Conservation (phyloP, 2,888 invertebrate genomes). For the Tubulanus polymorphus region DNA sequence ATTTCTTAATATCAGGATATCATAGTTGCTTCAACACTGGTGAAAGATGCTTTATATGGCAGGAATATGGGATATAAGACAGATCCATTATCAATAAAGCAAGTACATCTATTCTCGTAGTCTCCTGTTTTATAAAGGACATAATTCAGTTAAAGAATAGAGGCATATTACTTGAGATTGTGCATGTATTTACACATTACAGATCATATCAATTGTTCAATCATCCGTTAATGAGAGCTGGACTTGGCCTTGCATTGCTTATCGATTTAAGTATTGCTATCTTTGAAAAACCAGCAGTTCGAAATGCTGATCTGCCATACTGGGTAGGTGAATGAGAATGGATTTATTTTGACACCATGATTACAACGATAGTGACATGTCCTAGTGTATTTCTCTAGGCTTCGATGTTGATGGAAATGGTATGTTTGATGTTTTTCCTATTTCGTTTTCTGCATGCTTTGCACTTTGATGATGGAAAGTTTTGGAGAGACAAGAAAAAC, state of each 20-base stretch:
- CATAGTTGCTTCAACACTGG: slow-evolving; percentile 38
- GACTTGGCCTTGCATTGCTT: slow-evolving; percentile 43
- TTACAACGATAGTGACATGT: too few relatives aligned
- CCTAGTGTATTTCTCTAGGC: slow-evolving; percentile 34
- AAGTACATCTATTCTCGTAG: slow-evolving; percentile 8
- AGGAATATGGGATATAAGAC: slow-evolving; percentile 41
- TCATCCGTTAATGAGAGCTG: slow-evolving; percentile 38
- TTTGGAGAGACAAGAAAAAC: slow-evolving; percentile 53
- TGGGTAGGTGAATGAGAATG: slow-evolving; percentile 35
- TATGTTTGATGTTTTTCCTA: slow-evolving; percentile 45
- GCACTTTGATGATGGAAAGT: slow-evolving; percentile 41
- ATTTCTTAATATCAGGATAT: slow-evolving; percentile 28
- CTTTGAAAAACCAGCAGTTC: slow-evolving; percentile 51
- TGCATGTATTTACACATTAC: slow-evolving; percentile 11
- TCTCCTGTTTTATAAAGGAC: neutral
- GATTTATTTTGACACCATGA: too few relatives aligned
- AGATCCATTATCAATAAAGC: slow-evolving; percentile 38
- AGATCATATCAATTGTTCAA: slow-evolving; percentile 51
- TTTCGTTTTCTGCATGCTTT: slow-evolving; percentile 45
- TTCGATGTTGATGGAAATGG: slow-evolving; percentile 48
- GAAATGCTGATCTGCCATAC: slow-evolving; percentile 37
- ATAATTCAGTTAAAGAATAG: neutral
- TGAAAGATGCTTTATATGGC: slow-evolving; percentile 40
- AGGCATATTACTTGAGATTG: neutral
- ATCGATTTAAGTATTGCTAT: slow-evolving; percentile 45